Base-by-base conservation (phyloP, 2,113 vertebrate species). In the Myotis lucifugus region DNA sequence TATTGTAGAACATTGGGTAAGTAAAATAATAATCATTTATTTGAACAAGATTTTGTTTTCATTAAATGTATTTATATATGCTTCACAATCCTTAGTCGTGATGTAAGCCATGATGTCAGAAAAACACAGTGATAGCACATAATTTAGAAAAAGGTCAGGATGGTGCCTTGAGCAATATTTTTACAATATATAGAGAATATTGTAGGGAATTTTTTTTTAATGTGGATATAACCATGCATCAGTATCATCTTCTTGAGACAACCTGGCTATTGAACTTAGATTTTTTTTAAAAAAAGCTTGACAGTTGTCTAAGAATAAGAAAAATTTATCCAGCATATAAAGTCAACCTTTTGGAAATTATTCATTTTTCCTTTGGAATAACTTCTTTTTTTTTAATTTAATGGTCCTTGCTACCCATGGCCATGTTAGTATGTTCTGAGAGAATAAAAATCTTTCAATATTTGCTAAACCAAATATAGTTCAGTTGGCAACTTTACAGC, bases 41-140 rank as follows among this genome's bases (percentile, higher is more conserved):
- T 70, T 77, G 25, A 78, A 37, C 9, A 87, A 76, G 11, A 3
- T 46, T 94, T 84, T 86, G 42, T 90, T 94, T 87, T 59, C 82
- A 40, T 56, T 74, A 23, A 48, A 3, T 52, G 19, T 90, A 64
- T 54, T 40, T 42, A 6, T 70, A 78, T 82, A 14, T 82, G 29
- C 10, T 40, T 69, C 59, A 59, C 18, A 87, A 67, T 87, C 14
- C 2, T 91, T 37, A 56, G 8, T 82, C 10, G n/a, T 37, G 10
- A n/a, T 27, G 0, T n/a, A 50, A 59, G 10, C 14, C 10, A 82
- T 54, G 34, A 66, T 91, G 46, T 87, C 48, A 91, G n/a, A 85
- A 27, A 79, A 72, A 13, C n/a, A 32, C 21, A 48, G 11, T 64
- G 27, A n/a, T 6, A 15, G 2, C 13, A 46, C n/a, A 50, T 61